Evolutionary conservation across 2,888 invertebrate genomes (phyloP).

Genomic region (Lasioglossum vierecki): DNA sequence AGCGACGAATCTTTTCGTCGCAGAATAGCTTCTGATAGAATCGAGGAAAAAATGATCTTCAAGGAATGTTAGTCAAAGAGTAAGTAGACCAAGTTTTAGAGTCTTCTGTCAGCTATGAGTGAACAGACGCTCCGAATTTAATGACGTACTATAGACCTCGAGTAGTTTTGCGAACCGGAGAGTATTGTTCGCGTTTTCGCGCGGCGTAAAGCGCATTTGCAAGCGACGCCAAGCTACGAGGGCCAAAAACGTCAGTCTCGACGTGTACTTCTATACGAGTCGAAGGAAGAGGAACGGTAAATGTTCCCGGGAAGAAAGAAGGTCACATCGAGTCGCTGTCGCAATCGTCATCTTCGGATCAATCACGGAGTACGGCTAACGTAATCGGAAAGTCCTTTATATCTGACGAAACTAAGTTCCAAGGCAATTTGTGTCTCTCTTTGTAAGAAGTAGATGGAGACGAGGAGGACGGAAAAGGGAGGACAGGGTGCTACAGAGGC

Average conservation of each 20-base stretch:
- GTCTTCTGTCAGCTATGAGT: neutral
- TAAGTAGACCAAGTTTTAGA: too few relatives aligned
- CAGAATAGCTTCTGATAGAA: neutral
- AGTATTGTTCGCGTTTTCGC: neutral
- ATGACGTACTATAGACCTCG: neutral
- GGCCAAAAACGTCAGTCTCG: neutral
- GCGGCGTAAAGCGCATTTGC: neutral
- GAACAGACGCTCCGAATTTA: neutral
- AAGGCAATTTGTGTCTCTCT: constrained; percentile 83
- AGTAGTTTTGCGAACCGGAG: neutral
- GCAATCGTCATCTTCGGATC: constrained; percentile 80
- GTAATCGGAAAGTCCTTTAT: constrained; percentile 83
- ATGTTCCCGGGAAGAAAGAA: constrained; percentile 42
- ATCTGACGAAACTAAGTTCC: constrained; percentile 82
- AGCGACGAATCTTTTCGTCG: neutral
- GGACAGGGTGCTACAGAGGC: constrained; percentile 65
- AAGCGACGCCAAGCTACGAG: neutral
- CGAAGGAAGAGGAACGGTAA: constrained; percentile 10
- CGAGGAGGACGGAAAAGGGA: constrained; percentile 53
- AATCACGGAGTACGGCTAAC: constrained; percentile 80
- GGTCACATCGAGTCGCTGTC: constrained; percentile 68
- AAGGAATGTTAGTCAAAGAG: neutral
- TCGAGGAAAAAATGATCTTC: neutral
- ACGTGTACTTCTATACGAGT: neutral
- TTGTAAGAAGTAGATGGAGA: constrained; percentile 77